These are phyloP conservation scores for Tenualosa thibaudeaui DNA, from an alignment of 2,797 vertebrate species.

Conservation along the genomic window DNA sequence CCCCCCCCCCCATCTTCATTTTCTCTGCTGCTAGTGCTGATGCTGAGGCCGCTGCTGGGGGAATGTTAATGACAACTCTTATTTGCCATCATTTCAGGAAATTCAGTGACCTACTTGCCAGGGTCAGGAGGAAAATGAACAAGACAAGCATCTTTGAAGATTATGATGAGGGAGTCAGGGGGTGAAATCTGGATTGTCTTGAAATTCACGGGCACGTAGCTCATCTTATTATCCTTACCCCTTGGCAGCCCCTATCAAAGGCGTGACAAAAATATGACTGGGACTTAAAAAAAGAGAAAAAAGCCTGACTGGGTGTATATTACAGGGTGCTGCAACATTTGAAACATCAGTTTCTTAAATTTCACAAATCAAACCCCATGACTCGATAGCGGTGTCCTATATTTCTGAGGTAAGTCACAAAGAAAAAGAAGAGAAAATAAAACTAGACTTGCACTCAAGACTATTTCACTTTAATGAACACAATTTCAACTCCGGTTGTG, in stretches of 20 bases:
- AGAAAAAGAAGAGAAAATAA: neutral
- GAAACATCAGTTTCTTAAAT: neutral
- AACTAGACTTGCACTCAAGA: neutral
- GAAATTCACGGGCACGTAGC: slow-evolving; percentile 74
- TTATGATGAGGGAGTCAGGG: slow-evolving; percentile 77
- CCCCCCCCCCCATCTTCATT: neutral
- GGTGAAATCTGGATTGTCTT: slow-evolving; percentile 72
- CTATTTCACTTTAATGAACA: neutral
- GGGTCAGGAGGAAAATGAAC: slow-evolving; percentile 81
- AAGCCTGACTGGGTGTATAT: neutral
- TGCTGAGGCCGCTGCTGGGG: slow-evolving; percentile 46
- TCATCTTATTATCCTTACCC: slow-evolving; percentile 72
- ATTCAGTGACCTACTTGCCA: slow-evolving; percentile 72
- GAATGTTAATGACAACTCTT: slow-evolving; percentile 71
- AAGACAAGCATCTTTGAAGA: slow-evolving; percentile 83
- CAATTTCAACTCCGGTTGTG: neutral
- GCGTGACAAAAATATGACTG: slow-evolving; percentile 70
- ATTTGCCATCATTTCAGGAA: slow-evolving; percentile 80
- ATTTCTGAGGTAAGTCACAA: neutral
- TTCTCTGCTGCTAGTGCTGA: too few species aligned
- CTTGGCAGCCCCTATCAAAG: slow-evolving; percentile 72
- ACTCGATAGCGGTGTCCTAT: neutral
- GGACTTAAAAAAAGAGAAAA: neutral
- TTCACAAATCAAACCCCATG: neutral
- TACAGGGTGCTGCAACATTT: neutral